phyloP scores from a whole-genome alignment of 2,113 vertebrate genomes.

The Upupa epops region DNA sequence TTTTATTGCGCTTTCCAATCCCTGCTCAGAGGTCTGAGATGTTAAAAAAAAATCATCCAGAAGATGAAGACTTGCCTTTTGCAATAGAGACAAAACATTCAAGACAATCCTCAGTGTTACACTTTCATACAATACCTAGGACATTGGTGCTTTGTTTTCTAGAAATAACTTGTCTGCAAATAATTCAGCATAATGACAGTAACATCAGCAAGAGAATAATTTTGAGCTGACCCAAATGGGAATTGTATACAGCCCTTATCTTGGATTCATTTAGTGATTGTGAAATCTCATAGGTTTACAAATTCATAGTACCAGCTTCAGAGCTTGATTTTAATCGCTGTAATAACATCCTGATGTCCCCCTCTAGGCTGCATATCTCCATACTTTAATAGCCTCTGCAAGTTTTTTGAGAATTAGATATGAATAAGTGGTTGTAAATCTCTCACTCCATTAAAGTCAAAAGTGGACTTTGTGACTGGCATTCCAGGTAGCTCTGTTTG shows the following conservation, averaged over 20 bases:
- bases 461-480: not conserved
- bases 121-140: not conserved
- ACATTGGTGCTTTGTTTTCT: not conserved
- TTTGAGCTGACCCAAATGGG: not conserved
- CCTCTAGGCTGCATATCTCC: not conserved
- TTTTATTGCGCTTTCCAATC: not conserved
- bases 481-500: not conserved
- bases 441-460: not conserved
- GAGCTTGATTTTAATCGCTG: not conserved
- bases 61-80: not conserved
- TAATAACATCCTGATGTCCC: not conserved
- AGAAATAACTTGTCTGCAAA: not conserved
- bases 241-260: not conserved
- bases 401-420: not conserved
- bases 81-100: not conserved
- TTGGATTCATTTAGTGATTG: not conserved
- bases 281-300: not conserved
- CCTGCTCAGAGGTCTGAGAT: not conserved
- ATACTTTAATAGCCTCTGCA: not conserved
- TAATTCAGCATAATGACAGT: not conserved
- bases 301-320: not conserved
- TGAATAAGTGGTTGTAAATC: not conserved
- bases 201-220: not conserved
- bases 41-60: not conserved
- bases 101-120: not conserved